Evolutionary conservation across 1,140 invertebrate species (phyloP).

Genomic region (Sycophaga agraensis): DNA sequence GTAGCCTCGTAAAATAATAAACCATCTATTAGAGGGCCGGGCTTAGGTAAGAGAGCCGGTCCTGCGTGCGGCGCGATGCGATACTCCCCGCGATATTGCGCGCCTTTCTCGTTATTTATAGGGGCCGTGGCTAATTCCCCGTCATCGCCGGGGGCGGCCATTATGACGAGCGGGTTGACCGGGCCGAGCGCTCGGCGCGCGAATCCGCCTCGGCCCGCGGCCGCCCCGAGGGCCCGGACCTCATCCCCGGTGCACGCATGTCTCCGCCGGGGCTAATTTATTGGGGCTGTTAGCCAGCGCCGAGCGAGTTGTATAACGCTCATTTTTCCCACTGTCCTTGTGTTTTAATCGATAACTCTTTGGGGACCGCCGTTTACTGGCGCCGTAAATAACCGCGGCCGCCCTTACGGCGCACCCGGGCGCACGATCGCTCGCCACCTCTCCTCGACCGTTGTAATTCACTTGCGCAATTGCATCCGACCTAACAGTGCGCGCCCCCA

Average conservation of each 20-base stretch:
- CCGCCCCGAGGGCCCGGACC: neutral
- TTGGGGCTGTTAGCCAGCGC: slow-evolving; percentile 10
- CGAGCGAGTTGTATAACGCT: slow-evolving; percentile 2
- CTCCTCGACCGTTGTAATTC: too few species aligned
- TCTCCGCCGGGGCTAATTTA: slow-evolving; percentile 14
- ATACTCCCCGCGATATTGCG: slow-evolving; percentile 24
- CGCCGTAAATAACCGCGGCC: slow-evolving; percentile 3
- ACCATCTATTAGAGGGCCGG: slow-evolving; percentile 43
- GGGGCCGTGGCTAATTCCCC: slow-evolving; percentile 35
- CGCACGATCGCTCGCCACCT: too few species aligned
- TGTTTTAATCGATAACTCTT: slow-evolving; percentile 20
- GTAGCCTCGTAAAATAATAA: slow-evolving; percentile 51
- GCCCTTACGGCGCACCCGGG: neutral
- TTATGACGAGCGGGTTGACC: slow-evolving; percentile 3
- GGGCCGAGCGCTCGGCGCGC: too few species aligned
- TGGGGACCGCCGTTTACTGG: neutral
- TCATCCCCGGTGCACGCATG: neutral
- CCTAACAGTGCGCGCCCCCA: too few species aligned
- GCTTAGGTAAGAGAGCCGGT: neutral
- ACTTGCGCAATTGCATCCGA: too few species aligned
- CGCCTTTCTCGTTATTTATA: slow-evolving; percentile 42
- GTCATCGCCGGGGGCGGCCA: neutral
- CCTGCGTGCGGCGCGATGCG: too few species aligned
- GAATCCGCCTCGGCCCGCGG: too few species aligned
- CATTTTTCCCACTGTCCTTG: slow-evolving; percentile 6